Evolutionary conservation across 2,797 vertebrate genomes (phyloP).

Genomic region (Helostoma temminkii): DNA sequence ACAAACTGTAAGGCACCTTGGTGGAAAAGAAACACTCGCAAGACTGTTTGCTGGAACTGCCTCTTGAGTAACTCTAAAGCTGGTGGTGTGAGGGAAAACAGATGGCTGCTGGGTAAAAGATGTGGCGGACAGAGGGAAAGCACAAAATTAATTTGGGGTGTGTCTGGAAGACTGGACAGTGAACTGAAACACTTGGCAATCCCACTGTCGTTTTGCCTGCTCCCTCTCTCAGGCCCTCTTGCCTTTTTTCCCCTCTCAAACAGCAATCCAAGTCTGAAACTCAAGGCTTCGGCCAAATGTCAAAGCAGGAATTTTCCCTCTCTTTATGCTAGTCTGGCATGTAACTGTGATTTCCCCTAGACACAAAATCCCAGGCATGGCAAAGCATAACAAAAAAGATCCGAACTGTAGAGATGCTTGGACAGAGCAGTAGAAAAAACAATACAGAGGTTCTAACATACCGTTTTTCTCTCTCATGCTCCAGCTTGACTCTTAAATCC

Average conservation of each 20-base stretch:
- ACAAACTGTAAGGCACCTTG: slow-evolving; percentile 50
- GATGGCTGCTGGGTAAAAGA: slow-evolving; percentile 41
- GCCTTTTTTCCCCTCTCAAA: slow-evolving; percentile 28
- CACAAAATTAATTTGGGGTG: slow-evolving; percentile 67
- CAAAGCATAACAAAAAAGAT: slow-evolving; percentile 73
- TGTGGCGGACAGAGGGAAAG: slow-evolving; percentile 33
- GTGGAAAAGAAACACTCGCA: slow-evolving; percentile 20
- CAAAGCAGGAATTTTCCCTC: slow-evolving; percentile 70
- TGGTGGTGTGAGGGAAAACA: slow-evolving; percentile 29
- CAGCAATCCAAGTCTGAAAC: slow-evolving; percentile 39
- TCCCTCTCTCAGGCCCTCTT: slow-evolving; percentile 31
- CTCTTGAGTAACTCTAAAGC: slow-evolving; percentile 25
- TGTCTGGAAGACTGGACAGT: slow-evolving; percentile 64
- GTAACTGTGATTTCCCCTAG: slow-evolving; percentile 67
- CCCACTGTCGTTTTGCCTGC: slow-evolving; percentile 28
- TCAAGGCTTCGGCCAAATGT: slow-evolving; percentile 73
- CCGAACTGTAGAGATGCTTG: slow-evolving; percentile 56
- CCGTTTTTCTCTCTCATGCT: slow-evolving; percentile 96
- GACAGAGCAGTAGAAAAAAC: slow-evolving; percentile 70
- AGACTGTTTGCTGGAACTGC: slow-evolving; percentile 41
- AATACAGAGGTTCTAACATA: slow-evolving; percentile 80
- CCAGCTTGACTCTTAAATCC: slow-evolving; percentile 95
- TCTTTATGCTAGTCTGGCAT: slow-evolving; percentile 71
- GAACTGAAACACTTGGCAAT: slow-evolving; percentile 65
- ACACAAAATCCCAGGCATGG: slow-evolving; percentile 69